These are phyloP conservation scores for Lepidurus apus DNA, from an alignment of 1,140 invertebrate species.

Conservation along the genomic window DNA sequence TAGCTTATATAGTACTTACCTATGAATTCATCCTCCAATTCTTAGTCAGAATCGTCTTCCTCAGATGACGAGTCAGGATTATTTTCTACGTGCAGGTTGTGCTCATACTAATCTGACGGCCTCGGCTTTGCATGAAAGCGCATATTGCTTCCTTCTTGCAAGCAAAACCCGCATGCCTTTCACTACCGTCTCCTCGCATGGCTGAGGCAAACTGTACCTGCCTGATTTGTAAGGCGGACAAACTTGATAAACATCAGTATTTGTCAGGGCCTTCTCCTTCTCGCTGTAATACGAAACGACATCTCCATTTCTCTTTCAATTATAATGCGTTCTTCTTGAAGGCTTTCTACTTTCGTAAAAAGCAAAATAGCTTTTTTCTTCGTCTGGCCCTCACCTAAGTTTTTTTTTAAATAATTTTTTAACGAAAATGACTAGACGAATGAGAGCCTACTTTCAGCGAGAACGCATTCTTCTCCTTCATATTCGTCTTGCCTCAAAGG, in stretches of 20 bases:
- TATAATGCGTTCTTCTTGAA: background rate
- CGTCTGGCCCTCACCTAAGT: background rate
- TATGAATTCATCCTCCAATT: background rate
- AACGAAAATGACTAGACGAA: background rate
- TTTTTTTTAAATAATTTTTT: background rate
- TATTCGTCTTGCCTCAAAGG: background rate
- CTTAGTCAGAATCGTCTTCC: background rate
- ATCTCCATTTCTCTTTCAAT: background rate
- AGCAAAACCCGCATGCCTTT: background rate
- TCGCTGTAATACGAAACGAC: background rate
- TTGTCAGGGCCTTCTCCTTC: background rate
- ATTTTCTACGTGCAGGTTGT: background rate
- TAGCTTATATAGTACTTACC: background rate
- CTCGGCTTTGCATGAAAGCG: background rate
- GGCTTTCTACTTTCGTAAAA: background rate
- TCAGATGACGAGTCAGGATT: background rate
- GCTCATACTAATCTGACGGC: background rate
- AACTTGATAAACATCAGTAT: background rate
- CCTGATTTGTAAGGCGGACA: background rate
- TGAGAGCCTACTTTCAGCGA: background rate
- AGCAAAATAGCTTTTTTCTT: background rate
- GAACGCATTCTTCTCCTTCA: background rate
- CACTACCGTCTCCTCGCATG: background rate
- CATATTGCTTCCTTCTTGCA: background rate
- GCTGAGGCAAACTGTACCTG: background rate